Percentiles rank a stretch among this genome's conserved stretches.
These are phyloP conservation scores for Odocoileus virginianus DNA, from an alignment of 2,113 vertebrate species.

Conservation along the genomic window DNA sequence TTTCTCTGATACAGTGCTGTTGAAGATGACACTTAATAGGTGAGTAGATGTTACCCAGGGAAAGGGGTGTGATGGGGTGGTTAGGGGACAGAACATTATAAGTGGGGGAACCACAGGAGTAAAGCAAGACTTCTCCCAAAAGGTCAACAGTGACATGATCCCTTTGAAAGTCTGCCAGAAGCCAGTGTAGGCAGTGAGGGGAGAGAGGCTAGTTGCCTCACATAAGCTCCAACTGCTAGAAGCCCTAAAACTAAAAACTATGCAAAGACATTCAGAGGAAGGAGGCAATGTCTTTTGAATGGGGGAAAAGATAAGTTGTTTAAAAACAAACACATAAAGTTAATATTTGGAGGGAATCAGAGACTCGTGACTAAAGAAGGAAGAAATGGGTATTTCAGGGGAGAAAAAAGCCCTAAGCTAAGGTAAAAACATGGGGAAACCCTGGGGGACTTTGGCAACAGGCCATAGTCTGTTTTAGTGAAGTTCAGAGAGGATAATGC, in stretches of 20 bases:
- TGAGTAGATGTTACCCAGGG: background rate
- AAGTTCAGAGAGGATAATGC: background rate
- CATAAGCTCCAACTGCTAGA: background rate
- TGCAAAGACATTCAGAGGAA: background rate
- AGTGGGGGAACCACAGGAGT: background rate
- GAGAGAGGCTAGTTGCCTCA: background rate
- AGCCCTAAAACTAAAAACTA: background rate
- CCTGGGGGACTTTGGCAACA: background rate
- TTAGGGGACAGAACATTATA: background rate
- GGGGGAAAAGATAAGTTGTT: background rate
- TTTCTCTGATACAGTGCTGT: background rate
- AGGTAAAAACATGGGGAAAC: background rate
- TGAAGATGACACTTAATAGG: background rate
- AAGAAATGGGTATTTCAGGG: background rate
- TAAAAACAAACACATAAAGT: background rate
- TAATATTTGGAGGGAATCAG: background rate
- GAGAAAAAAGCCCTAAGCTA: background rate
- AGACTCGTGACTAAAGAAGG: background rate
- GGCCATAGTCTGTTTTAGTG: background rate
- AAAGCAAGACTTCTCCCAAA: background rate
- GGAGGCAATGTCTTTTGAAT: background rate
- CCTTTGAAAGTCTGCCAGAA: background rate
- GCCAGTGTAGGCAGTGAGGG: background rate
- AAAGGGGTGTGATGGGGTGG: background rate
- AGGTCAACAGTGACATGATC: background rate